Evolutionary conservation across 92 coral and sea anemone species (phyloP), one percentile per base, ranked within the genome.

Genomic region (Heliopora coerulea): DNA sequence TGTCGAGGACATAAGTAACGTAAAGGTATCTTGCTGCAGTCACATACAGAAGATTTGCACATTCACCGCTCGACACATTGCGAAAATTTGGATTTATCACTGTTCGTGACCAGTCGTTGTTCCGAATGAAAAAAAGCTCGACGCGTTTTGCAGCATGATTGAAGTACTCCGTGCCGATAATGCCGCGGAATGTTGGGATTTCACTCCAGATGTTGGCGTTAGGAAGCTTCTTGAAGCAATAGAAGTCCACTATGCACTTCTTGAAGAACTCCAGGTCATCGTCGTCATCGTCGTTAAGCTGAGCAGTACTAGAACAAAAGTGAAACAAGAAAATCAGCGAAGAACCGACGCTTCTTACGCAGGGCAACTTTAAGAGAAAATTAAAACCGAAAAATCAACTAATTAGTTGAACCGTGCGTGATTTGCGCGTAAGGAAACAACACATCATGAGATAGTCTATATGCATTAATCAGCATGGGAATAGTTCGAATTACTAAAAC

Each of bases 211-310:
- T 35, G 37, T 2, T 63, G 19, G 1, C 3, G 10, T 18, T 29
- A 0, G 20, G 78, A 79, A 21, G 63, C 26, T 4, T 82, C 70
- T 29, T 17, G 44, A 80, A 88, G 10, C 37, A 56, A 50, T 0
- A 29, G n/a, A 14, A 17, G 23, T 85, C 84, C 66, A 74, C 87
- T 28, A 88, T 85, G 65, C 83, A 39, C 0, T 14, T 48, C 42
- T 85, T 88, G 26, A 88, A 62, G 82, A 88, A 88, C 8, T 32
- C 26, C 50, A 80, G 20, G 72, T 88, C 91, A 1, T 67, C 37
- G 12, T 59, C 4, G 49, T 77, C 54, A 0, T 54, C 17, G 35
- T 27, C n/a, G n/a, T n/a, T n/a, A n/a, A n/a, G n/a, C n/a, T n/a
- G n/a, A n/a, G n/a, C n/a, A n/a, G n/a, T n/a, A n/a, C n/a, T n/a